Percentiles rank a stretch among this genome's conserved stretches.
Conservation (phyloP, 2,797 vertebrate genomes). For the Artibeus jamaicensis region DNA sequence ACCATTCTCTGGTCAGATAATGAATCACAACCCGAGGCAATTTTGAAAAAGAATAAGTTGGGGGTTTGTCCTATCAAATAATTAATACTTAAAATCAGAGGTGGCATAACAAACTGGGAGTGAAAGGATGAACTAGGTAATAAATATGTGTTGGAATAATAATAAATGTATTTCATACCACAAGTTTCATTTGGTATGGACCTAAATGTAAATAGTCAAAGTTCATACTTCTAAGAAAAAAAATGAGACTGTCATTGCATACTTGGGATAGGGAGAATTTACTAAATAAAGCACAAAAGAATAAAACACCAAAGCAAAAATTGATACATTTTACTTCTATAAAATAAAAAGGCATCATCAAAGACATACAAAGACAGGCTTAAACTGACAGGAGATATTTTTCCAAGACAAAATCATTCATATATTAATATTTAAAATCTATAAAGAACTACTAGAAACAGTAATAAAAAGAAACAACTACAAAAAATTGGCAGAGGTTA, state of each 20-base stretch:
- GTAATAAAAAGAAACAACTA: conserved; percentile 2
- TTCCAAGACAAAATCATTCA: conserved; percentile 10
- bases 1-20: neutral
- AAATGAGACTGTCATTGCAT: conserved; percentile 9
- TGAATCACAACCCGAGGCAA: neutral
- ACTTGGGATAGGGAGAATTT: conserved; percentile 2
- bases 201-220: neutral
- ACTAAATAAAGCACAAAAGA: conserved; percentile 1
- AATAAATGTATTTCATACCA: neutral
- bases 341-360: conserved; percentile 27
- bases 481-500: neutral
- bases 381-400: conserved; percentile 12
- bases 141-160: neutral
- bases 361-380: neutral
- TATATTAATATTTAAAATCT: neutral
- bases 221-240: neutral
- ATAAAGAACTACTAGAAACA: neutral
- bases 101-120: neutral
- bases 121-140: neutral
- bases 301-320: conserved; percentile 27
- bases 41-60: conserved; percentile 25
- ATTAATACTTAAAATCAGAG: conserved; percentile 39
- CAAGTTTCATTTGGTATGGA: conserved; percentile 1
- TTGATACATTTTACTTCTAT: neutral
- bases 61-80: neutral